Percentiles rank a stretch among this genome's conserved stretches.
phyloP scores from a whole-genome alignment of 35 echinoderm and acorn worm genomes.

The Eucidaris tribuloides region DNA sequence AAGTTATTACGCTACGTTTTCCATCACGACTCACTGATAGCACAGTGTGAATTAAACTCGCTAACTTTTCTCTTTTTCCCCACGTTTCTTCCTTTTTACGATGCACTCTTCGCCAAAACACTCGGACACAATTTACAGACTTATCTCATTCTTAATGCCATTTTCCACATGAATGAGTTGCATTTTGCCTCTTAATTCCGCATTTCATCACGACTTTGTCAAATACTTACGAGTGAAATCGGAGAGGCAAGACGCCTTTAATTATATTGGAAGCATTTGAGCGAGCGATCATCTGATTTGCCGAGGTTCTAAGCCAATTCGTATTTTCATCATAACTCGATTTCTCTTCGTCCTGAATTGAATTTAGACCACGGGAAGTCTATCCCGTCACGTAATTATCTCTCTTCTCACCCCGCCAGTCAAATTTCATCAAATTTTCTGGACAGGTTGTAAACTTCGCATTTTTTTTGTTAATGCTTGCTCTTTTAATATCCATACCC shows the following conservation, averaged over 20 bases:
- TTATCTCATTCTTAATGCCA: not conserved
- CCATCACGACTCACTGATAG: not conserved
- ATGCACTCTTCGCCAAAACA: not conserved
- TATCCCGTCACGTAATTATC: conserved; percentile 16
- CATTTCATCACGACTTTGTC: not conserved
- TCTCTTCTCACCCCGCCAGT: not conserved
- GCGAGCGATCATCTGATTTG: not conserved
- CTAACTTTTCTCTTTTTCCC: not conserved
- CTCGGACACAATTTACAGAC: not conserved
- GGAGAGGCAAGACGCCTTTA: not conserved
- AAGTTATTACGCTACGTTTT: not conserved
- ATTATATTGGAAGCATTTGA: not conserved
- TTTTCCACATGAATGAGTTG: not conserved
- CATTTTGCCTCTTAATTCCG: not conserved
- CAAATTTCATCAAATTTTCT: not conserved
- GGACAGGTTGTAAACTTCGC: not conserved
- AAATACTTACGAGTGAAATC: conserved; percentile 7
- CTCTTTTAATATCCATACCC: not conserved
- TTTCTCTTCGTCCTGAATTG: conserved; percentile 20
- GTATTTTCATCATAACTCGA: conserved; percentile 32
- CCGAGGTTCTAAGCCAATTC: conserved; percentile 12
- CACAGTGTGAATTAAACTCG: not conserved
- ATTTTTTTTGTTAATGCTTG: not conserved
- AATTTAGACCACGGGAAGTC: not conserved
- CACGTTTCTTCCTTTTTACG: not conserved